Percentiles rank a stretch among this genome's conserved stretches.
phyloP scores from a whole-genome alignment of 2,888 invertebrate species.

The Antheraea assamensis region DNA sequence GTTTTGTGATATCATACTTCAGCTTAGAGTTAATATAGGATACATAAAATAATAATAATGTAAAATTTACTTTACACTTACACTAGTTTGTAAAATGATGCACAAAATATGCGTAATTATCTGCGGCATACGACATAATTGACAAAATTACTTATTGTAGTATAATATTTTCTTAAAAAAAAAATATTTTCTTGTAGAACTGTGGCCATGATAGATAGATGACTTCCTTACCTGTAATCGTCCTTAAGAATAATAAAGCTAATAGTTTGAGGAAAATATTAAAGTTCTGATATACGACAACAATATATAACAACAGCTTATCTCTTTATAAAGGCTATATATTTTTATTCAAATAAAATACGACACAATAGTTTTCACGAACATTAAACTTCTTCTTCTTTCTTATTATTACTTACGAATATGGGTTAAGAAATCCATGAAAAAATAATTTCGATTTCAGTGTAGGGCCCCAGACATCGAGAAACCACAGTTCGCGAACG shows the following conservation, averaged over 20 bases:
- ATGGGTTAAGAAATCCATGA: not conserved
- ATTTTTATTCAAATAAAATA: not conserved
- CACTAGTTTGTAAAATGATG: not conserved
- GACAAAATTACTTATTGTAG: not conserved
- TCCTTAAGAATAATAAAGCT: not conserved
- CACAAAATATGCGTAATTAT: not conserved
- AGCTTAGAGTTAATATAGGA: not conserved
- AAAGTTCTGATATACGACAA: not conserved
- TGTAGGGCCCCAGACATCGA: slow-evolving; percentile 28
- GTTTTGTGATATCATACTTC: too few species aligned
- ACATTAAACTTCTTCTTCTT: not conserved
- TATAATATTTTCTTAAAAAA: not conserved
- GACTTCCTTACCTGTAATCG: slow-evolving; percentile 1
- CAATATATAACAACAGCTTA: not conserved
- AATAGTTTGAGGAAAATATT: not conserved
- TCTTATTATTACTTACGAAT: not conserved
- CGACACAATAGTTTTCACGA: too few species aligned
- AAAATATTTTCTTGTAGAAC: not conserved
- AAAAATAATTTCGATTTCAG: not conserved
- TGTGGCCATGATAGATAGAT: not conserved
- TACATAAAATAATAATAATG: not conserved
- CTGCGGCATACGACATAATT: not conserved
- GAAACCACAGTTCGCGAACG: slow-evolving; percentile 44
- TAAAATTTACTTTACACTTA: too few species aligned
- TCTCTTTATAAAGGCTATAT: not conserved